Evolutionary conservation across 2,888 invertebrate genomes (phyloP).

Genomic region (Rotaria macrura): DNA sequence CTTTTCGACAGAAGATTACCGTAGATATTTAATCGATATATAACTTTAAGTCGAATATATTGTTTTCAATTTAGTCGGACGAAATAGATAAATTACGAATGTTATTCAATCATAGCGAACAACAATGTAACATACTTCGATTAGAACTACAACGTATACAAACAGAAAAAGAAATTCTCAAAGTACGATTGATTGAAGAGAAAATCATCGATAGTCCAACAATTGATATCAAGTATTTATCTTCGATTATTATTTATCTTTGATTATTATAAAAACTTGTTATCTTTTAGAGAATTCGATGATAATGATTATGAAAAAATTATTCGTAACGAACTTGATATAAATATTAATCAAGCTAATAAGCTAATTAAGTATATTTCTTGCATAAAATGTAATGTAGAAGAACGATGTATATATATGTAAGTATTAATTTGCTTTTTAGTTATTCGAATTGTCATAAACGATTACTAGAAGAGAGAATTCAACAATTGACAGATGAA

Average conservation of each 20-base stretch:
- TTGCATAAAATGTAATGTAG: neutral
- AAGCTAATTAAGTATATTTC: neutral
- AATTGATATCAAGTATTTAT: neutral
- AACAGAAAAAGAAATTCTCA: neutral
- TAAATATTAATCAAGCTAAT: neutral
- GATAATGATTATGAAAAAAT: neutral
- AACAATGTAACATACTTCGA: neutral
- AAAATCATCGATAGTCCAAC: neutral
- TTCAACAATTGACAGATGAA: neutral
- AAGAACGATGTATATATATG: no score
- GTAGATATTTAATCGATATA: no score
- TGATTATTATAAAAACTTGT: no score
- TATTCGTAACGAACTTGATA: neutral
- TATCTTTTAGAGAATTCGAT: neutral
- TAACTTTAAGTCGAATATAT: no score
- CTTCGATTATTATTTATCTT: neutral
- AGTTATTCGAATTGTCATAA: neutral
- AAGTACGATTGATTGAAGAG: neutral
- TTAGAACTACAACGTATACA: neutral
- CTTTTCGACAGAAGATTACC: no score
- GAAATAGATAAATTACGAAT: neutral
- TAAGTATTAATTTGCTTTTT: neutral
- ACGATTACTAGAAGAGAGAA: neutral
- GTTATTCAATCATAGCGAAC: neutral
- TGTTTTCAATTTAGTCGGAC: neutral